Conservation (phyloP, 2,113 vertebrate species). For the Corydoras sp. region DNA sequence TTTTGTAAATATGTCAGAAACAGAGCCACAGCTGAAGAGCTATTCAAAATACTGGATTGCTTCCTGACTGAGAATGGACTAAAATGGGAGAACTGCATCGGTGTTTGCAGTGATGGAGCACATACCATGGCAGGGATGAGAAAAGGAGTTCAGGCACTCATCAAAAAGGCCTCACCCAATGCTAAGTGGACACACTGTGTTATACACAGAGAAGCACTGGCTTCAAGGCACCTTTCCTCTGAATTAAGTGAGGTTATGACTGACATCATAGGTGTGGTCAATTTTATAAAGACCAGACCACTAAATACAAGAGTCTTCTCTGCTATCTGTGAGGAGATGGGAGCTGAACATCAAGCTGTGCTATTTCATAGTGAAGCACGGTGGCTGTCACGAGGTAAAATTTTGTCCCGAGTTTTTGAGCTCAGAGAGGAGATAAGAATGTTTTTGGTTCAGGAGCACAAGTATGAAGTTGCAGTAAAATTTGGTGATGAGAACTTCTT, state of each 20-base stretch:
- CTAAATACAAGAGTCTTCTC: no score
- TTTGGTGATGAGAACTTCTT: constrained; percentile 14
- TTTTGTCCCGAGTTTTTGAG: no score
- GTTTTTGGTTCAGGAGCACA: no score
- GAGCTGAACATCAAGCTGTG: no score
- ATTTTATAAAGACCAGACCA: no score
- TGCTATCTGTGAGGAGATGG: no score
- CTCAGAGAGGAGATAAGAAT: no score
- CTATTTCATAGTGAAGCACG: no score
- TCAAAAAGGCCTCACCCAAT: constrained; percentile 1
- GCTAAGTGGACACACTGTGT: constrained; percentile 2
- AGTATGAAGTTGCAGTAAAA: neutral
- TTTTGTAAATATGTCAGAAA: neutral
- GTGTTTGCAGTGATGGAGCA: no score
- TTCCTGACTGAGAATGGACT: neutral
- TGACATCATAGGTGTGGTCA: neutral
- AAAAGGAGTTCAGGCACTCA: neutral
- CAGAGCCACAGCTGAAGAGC: constrained; percentile 8
- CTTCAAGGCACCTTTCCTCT: constrained; percentile 12
- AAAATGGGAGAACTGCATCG: no score
- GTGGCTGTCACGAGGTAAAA: no score
- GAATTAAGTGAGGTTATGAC: constrained; percentile 9
- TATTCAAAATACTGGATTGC: neutral
- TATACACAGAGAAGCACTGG: neutral
- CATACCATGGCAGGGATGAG: constrained; percentile 7